Conservation (phyloP, 2,113 vertebrate genomes). For the Eclectus roratus region DNA sequence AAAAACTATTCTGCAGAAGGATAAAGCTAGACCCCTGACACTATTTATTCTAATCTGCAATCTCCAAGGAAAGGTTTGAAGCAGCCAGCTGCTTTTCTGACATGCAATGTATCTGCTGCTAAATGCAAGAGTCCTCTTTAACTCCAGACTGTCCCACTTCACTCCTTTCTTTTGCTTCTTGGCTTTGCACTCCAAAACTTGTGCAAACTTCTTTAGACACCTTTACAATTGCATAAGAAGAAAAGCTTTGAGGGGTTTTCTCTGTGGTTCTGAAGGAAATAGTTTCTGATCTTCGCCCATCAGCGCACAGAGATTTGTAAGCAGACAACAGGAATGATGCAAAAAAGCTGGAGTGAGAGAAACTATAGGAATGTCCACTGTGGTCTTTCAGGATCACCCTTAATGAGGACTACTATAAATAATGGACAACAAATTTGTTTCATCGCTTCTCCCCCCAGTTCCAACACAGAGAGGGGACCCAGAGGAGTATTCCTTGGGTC, state of each 20-base stretch:
- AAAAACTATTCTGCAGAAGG: not conserved
- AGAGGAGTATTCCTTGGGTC: not conserved
- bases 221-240: accelerated
- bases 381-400: not conserved
- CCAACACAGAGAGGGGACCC: not conserved
- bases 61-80: not conserved
- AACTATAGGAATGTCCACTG: not conserved
- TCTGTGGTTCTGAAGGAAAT: not conserved
- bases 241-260: not conserved
- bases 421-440: not conserved
- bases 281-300: not conserved
- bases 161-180: not conserved
- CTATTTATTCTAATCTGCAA: not conserved
- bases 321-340: not conserved
- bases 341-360: not conserved
- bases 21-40: accelerated
- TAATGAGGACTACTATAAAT: not conserved
- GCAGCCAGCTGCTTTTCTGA: not conserved
- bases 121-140: not conserved
- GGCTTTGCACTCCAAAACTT: not conserved
- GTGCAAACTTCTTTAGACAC: not conserved
- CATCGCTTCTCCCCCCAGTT: not conserved
- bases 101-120: accelerated
- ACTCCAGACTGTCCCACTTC: not conserved
- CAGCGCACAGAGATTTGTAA: not conserved